A percentile compares a stretch with the other conserved stretches of the same genome.
These are phyloP conservation scores for Lasioglossum villosulum DNA, from an alignment of 2,888 invertebrate species.

Conservation along the genomic window DNA sequence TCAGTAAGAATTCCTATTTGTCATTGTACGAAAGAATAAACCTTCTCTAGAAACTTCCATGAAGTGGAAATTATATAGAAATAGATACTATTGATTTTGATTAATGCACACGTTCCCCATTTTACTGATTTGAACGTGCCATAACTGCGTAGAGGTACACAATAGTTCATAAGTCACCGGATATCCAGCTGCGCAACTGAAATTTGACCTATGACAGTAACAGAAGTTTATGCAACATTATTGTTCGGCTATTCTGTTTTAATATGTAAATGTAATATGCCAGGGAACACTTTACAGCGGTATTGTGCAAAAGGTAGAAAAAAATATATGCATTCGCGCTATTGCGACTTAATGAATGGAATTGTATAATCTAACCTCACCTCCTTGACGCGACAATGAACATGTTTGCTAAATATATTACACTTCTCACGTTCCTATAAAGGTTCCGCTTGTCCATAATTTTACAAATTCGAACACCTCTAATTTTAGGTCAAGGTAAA, in stretches of 20 bases:
- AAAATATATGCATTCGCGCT: not conserved
- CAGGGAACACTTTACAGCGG: not conserved
- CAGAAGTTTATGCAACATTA: not conserved
- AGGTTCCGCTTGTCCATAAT: no score
- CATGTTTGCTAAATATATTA: no score
- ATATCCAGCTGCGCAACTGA: not conserved
- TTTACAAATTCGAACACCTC: no score
- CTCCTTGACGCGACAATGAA: not conserved
- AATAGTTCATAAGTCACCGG: slow-evolving; percentile 2
- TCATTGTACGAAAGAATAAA: not conserved
- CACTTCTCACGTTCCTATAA: no score
- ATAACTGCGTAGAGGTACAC: not conserved
- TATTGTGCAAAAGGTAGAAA: not conserved
- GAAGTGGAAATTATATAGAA: not conserved
- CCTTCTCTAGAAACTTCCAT: not conserved
- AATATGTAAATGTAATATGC: not conserved
- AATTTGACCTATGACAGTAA: not conserved
- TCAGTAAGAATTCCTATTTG: not conserved
- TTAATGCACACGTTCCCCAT: not conserved
- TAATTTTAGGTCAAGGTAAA: no score
- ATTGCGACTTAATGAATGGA: not conserved
- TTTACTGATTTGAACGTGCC: not conserved
- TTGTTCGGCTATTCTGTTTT: not conserved
- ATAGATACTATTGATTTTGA: not conserved
- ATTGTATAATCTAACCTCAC: not conserved